Evolutionary conservation across 2,888 invertebrate genomes (phyloP).

Genomic region (Trichogramma dendrolimi): DNA sequence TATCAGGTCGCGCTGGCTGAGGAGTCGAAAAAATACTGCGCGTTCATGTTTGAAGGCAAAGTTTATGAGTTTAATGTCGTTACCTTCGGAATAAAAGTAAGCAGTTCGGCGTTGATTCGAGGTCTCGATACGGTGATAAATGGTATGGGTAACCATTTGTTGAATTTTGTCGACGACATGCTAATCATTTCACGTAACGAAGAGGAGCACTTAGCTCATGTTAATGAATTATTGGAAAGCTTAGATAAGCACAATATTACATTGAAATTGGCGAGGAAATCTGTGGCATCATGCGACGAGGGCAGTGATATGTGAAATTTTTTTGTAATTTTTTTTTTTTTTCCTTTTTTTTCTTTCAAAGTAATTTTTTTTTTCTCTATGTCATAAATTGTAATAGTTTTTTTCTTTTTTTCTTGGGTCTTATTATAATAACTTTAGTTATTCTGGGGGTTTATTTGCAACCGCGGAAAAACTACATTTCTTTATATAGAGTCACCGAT

Average conservation of each 20-base stretch:
- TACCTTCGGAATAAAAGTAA: background rate
- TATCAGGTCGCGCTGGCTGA: slow-evolving; percentile 2
- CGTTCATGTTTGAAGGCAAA: background rate
- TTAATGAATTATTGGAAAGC: background rate
- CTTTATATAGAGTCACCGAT: no score
- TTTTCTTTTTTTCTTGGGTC: no score
- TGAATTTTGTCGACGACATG: no score
- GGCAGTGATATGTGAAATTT: no score
- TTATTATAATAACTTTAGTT: no score
- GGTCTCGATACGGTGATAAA: background rate
- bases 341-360: no score
- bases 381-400: no score
- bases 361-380: no score
- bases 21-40: background rate
- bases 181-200: background rate
- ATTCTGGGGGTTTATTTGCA: no score
- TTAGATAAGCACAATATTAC: background rate
- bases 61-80: background rate
- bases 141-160: background rate
- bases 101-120: background rate
- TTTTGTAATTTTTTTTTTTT: no score
- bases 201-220: background rate
- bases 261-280: background rate
- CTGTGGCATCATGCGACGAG: no score
- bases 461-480: no score